Percentiles rank a stretch among this genome's conserved stretches.
These are phyloP conservation scores for Melanotaenia trifasciata DNA, from an alignment of 2,797 vertebrate species.

Conservation along the genomic window DNA sequence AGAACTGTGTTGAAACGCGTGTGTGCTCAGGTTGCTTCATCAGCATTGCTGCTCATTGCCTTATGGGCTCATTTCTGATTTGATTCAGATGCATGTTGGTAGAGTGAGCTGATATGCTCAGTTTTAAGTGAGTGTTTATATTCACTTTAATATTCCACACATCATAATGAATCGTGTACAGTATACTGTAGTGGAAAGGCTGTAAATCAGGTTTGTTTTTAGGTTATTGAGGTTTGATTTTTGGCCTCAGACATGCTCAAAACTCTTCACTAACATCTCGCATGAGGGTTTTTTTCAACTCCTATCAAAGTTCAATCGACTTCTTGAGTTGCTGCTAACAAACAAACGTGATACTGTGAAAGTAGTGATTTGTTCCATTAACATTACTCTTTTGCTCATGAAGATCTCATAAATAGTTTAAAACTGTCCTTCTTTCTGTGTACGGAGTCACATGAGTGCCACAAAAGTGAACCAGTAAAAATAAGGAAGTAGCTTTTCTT, in stretches of 20 bases:
- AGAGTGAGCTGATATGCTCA: neutral
- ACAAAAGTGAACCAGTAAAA: neutral
- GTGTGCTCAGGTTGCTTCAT: constrained; percentile 9
- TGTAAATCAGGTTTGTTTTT: neutral
- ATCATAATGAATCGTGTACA: neutral
- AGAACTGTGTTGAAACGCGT: constrained; percentile 28
- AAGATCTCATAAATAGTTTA: neutral
- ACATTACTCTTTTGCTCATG: constrained; percentile 11
- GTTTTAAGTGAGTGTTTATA: neutral
- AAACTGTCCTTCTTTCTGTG: neutral
- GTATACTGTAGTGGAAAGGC: neutral
- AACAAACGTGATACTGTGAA: constrained; percentile 65
- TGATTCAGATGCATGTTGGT: neutral
- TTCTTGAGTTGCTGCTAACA: neutral
- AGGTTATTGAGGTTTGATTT: neutral
- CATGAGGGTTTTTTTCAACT: neutral
- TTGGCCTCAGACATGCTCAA: neutral
- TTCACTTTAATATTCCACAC: constrained; percentile 1
- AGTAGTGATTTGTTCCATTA: constrained; percentile 13
- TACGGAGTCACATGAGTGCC: neutral
- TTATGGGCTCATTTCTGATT: neutral
- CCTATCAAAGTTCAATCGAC: constrained; percentile 14
- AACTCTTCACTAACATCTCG: neutral
- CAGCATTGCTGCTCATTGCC: constrained; percentile 2
- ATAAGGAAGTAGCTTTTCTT: neutral